Evolutionary conservation across 2,113 vertebrate genomes (phyloP).

Genomic region (Sphaerodactylus townsendi): DNA sequence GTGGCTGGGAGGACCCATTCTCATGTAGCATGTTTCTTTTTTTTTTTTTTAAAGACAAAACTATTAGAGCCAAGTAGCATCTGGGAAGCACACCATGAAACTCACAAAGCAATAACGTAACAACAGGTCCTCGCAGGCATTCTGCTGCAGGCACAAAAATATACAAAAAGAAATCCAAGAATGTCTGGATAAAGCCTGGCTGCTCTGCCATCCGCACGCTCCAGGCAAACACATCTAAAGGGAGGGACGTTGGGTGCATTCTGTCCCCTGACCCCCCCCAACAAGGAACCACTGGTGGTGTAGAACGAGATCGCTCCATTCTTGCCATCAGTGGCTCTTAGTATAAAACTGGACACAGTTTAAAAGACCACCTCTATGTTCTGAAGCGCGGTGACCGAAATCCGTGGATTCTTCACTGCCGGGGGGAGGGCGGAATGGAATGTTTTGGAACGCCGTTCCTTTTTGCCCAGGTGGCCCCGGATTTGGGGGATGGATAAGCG

Average conservation of each 20-base stretch:
- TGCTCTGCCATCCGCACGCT: background rate
- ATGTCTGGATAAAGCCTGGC: background rate
- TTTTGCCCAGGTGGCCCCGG: no score
- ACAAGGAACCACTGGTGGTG: background rate
- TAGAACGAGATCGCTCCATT: background rate
- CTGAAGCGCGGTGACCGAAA: background rate
- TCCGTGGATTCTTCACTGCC: background rate
- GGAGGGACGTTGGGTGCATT: background rate
- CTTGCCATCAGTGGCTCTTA: background rate
- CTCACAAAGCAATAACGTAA: constrained; percentile 56
- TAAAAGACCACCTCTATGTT: background rate
- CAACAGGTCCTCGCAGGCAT: background rate
- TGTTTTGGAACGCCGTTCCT: background rate
- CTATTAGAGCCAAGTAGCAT: background rate
- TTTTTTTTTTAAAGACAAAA: constrained; percentile 7
- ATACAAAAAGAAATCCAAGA: background rate
- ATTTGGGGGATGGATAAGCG: background rate
- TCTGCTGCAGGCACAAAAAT: background rate
- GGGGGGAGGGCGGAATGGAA: background rate
- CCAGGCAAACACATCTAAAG: background rate
- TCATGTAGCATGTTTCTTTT: constrained; percentile 44
- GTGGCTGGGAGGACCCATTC: constrained; percentile 6
- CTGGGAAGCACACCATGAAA: background rate
- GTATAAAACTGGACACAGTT: background rate
- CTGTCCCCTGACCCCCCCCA: no score